Percentiles rank a stretch among this genome's conserved stretches.
Evolutionary conservation across 2,113 vertebrate genomes (phyloP).

Genomic region (Vulpes vulpes): DNA sequence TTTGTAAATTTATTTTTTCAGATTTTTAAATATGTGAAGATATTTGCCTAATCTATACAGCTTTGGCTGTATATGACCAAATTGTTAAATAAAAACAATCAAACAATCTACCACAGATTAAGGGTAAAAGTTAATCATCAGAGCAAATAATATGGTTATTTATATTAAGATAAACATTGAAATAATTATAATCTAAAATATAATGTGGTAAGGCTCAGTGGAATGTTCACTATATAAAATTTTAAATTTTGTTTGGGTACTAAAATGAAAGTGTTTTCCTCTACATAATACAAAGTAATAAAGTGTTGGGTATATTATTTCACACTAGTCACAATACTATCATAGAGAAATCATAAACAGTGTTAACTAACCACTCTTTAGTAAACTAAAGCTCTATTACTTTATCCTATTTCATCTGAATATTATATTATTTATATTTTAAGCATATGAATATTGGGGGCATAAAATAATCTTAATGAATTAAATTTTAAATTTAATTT

Average conservation of each 20-base stretch:
- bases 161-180: background rate
- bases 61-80: background rate
- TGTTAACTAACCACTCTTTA: background rate
- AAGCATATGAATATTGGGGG: background rate
- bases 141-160: background rate
- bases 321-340: background rate
- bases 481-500: background rate
- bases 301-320: background rate
- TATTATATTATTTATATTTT: background rate
- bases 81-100: background rate
- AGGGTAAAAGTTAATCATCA: background rate
- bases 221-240: background rate
- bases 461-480: background rate
- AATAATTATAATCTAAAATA: background rate
- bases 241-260: background rate
- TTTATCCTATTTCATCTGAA: background rate
- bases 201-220: background rate
- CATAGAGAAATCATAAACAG: background rate
- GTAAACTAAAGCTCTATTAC: background rate
- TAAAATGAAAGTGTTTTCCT: background rate
- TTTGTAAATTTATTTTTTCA: background rate
- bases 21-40: background rate
- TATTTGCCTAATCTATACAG: background rate
- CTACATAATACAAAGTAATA: background rate
- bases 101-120: background rate